Evolutionary conservation across 2,113 vertebrate species (phyloP).

Genomic region (Sander lucioperca): DNA sequence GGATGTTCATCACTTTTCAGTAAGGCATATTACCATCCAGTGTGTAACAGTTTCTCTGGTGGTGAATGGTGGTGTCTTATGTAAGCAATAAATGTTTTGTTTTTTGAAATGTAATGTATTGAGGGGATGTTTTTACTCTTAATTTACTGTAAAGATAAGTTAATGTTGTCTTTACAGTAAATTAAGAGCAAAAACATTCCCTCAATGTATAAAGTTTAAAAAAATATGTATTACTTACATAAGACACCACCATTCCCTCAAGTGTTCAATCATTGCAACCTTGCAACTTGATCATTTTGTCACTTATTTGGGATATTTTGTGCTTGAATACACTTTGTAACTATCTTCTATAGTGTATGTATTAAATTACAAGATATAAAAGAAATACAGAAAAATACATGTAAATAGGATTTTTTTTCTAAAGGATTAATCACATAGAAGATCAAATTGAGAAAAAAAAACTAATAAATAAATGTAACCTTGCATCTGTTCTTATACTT

Average conservation of each 20-base stretch:
- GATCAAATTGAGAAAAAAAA: not conserved
- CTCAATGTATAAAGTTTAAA: not conserved
- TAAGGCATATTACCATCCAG: too few relatives aligned
- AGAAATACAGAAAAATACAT: not conserved
- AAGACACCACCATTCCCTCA: too few relatives aligned
- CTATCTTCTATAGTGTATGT: not conserved
- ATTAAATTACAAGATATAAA: not conserved
- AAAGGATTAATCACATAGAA: not conserved
- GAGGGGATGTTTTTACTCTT: not conserved
- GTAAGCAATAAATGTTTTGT: not conserved
- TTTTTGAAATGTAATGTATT: not conserved
- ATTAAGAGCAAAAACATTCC: not conserved
- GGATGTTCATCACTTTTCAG: constrained; percentile 11
- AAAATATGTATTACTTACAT: not conserved
- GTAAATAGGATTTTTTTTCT: not conserved
- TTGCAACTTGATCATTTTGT: not conserved
- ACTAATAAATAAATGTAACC: not conserved
- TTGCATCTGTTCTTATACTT: too few relatives aligned
- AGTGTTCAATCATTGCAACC: not conserved
- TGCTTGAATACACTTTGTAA: not conserved
- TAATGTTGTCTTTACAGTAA: not conserved
- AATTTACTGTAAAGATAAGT: not conserved
- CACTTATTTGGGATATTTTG: not conserved
- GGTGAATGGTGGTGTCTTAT: too few relatives aligned
- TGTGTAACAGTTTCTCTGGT: too few relatives aligned